Conservation (phyloP, 1,140 invertebrate species). For the Andricus grossulariae region DNA sequence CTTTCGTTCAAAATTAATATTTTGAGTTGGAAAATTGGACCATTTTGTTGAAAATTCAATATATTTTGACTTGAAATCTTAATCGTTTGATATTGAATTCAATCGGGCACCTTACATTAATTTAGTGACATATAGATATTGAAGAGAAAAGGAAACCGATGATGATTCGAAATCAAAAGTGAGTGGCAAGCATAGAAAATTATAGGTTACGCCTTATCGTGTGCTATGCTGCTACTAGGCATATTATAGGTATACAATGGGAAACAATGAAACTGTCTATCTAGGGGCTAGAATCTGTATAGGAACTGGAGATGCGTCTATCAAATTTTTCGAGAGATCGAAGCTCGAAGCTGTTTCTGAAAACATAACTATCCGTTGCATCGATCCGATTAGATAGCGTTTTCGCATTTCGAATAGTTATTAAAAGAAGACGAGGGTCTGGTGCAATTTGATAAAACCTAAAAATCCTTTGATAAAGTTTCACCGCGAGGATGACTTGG, state of each 20-base stretch:
- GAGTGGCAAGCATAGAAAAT: conserved; percentile 9
- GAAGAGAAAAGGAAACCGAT: neutral
- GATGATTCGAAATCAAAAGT: neutral
- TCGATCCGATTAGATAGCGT: conserved; percentile 3
- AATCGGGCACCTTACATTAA: too few species aligned
- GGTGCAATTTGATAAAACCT: conserved; percentile 18
- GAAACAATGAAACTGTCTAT: conserved; percentile 28
- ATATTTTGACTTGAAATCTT: too few species aligned
- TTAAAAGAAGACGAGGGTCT: conserved; percentile 25
- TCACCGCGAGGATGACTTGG: neutral
- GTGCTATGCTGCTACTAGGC: neutral
- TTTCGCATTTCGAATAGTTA: conserved; percentile 24
- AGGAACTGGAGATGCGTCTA: conserved; percentile 3
- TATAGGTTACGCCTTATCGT: conserved; percentile 8
- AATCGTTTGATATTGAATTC: too few species aligned
- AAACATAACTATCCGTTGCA: conserved; percentile 28
- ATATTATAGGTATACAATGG: conserved; percentile 12
- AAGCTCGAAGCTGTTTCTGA: neutral
- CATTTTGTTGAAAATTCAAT: too few species aligned
- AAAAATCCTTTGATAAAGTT: conserved; percentile 1
- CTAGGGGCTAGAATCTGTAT: neutral
- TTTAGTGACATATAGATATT: neutral
- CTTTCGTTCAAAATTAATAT: too few species aligned
- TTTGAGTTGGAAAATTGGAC: too few species aligned
- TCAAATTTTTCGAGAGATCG: conserved; percentile 6